Base-by-base conservation (phyloP, 2,888 invertebrate genomes). In the Platycnemis pennipes region DNA sequence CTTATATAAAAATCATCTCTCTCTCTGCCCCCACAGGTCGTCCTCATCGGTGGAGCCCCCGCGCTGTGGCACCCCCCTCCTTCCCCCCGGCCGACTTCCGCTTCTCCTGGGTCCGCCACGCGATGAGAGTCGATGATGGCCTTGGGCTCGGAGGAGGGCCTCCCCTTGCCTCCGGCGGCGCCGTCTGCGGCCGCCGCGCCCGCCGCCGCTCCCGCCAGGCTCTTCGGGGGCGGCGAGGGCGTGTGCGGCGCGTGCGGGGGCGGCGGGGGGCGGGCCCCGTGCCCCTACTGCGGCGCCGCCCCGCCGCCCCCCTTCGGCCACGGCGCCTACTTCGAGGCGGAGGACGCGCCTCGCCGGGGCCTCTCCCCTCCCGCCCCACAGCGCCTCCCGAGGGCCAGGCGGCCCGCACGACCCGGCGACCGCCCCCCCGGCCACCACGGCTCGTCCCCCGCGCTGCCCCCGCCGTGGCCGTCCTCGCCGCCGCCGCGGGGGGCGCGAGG, bases 311-410 rank as follows among this genome's bases (percentile, higher is more conserved):
- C 88, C 42, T 31, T 94, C 45, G 88, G 94, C 42, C 87, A 87
- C 88, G 94, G 94, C 44, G 88, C 96, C 95, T 96, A 96, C 95
- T 96, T 96, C 95, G 96, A 96, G 94, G 96, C 96, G 19, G 96
- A 96, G 95, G 96, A 96, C 95, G 96, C 45, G 44, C 89, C 89
- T 19, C 53, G 89, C 56, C 42, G 91, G 44, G 91, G 91, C 91
- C 91, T 69, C 91, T 91, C 98, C 95, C 98, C 98, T 94, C 98
- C 98, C 49, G 98, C 98, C 95, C 98, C 98, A 95, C 98, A 98
- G 98, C 94, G 98, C 98, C n/a, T 98, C 98, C 96, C 97, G 98
- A 94, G 98, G 98, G 94, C 97, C 98, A 85, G 97, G 97, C 95
- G 96, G 97, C 95, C 97, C 97, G 94, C 96, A 96, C 95, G 96